Conservation (phyloP, 1,140 invertebrate species). For the Ips nitidus region DNA sequence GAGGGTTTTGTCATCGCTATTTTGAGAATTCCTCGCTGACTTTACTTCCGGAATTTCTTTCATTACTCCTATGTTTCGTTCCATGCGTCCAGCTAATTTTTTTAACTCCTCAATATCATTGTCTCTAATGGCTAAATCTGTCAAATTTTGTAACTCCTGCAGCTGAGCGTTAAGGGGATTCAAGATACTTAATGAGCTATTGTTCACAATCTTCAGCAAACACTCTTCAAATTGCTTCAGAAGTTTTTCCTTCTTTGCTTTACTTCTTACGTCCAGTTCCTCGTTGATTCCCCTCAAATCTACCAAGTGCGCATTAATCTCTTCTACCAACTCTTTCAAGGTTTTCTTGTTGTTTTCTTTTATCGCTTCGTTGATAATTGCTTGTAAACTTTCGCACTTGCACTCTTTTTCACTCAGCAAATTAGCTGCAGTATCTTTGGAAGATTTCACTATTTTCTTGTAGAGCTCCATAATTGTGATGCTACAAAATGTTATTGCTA, state of each 20-base stretch:
- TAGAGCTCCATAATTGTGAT: constrained; percentile 19
- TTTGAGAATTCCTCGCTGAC: constrained; percentile 6
- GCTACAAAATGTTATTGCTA: neutral
- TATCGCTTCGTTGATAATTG: constrained; percentile 24
- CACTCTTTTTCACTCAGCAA: constrained; percentile 27
- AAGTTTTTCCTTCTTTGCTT: constrained; percentile 14
- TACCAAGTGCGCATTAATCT: constrained; percentile 23
- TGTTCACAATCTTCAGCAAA: constrained; percentile 23
- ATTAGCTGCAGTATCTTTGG: neutral
- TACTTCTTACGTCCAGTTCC: constrained; percentile 8
- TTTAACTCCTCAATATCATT: constrained; percentile 17
- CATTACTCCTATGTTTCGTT: constrained; percentile 20
- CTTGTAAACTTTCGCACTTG: constrained; percentile 33
- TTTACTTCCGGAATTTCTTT: constrained; percentile 26
- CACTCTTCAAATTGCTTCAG: constrained; percentile 33
- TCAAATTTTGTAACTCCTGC: constrained; percentile 10
- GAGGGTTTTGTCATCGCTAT: constrained; percentile 8
- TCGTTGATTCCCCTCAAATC: constrained; percentile 13
- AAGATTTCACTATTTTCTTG: constrained; percentile 18
- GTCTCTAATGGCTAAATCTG: constrained; percentile 12
- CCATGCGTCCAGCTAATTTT: constrained; percentile 13
- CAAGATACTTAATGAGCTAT: constrained; percentile 1
- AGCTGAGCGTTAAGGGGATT: constrained; percentile 8
- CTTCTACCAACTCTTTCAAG: constrained; percentile 28
- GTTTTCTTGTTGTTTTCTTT: constrained; percentile 27